Conservation (phyloP, 2,888 invertebrate genomes). For the Theretra japonica region DNA sequence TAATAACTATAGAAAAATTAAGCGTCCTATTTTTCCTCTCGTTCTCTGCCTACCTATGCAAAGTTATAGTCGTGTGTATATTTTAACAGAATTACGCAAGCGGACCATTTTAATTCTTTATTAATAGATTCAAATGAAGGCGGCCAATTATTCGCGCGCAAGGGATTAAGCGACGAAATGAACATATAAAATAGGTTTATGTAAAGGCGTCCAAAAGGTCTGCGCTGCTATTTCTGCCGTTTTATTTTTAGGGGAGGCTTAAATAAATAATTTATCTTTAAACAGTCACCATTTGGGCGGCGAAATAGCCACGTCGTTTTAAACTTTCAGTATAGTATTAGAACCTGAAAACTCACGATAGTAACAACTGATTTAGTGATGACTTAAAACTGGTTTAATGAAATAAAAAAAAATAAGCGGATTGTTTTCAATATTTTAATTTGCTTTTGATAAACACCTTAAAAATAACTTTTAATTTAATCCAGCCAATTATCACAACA, state of each 20-base stretch:
- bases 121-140: constrained; percentile 1
- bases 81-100: too few relatives aligned
- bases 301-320: background rate
- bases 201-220: background rate
- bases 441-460: background rate
- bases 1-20: too few relatives aligned
- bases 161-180: background rate
- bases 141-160: background rate
- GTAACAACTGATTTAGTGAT: too few relatives aligned
- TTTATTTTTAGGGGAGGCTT: background rate
- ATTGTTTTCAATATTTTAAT: too few relatives aligned
- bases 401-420: too few relatives aligned
- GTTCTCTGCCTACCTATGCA: too few relatives aligned
- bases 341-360: too few relatives aligned
- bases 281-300: background rate
- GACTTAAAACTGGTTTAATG: too few relatives aligned
- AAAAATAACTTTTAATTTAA: background rate
- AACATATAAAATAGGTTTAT: constrained; percentile 6
- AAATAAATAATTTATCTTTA: background rate
- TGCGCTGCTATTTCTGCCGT: background rate
- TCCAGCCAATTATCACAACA: background rate
- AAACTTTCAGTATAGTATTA: too few relatives aligned
- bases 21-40: too few relatives aligned
- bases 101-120: background rate
- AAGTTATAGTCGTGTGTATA: too few relatives aligned